Evolutionary conservation across 2,888 invertebrate species (phyloP).

Genomic region (Noctua fimbriata): DNA sequence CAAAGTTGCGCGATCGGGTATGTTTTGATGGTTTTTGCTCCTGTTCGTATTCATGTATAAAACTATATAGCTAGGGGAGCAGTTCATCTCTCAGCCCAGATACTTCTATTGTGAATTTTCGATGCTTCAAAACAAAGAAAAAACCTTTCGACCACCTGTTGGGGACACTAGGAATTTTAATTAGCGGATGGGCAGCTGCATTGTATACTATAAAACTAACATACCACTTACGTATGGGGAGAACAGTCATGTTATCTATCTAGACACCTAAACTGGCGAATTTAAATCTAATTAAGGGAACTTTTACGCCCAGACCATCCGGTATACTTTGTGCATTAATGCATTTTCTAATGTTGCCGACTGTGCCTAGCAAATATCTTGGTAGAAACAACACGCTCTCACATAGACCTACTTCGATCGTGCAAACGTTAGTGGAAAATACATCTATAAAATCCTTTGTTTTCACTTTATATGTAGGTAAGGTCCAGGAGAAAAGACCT

Average conservation of each 20-base stretch:
- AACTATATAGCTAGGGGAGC: background rate
- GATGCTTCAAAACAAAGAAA: conserved; percentile 40
- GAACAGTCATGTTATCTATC: background rate
- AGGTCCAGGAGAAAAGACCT: conserved; percentile 42
- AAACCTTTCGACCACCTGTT: conserved; percentile 1
- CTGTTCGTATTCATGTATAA: background rate
- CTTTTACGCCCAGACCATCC: background rate
- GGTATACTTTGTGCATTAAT: background rate
- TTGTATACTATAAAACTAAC: background rate
- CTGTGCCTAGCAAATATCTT: background rate
- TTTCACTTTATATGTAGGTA: background rate
- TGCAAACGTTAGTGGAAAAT: background rate
- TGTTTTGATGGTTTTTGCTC: background rate
- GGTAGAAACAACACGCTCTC: background rate
- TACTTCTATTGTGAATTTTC: no score
- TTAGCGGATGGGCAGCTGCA: conserved; percentile 22
- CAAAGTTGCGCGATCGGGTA: background rate
- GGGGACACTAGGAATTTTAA: conserved; percentile 27
- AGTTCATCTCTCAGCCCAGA: background rate
- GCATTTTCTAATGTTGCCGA: background rate
- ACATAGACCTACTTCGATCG: background rate
- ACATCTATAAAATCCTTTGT: background rate
- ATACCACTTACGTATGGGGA: background rate
- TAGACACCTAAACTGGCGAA: background rate
- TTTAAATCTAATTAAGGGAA: background rate